These are phyloP conservation scores for Sebastes miniatus DNA, from an alignment of 2,797 vertebrate genomes.

Conservation along the genomic window DNA sequence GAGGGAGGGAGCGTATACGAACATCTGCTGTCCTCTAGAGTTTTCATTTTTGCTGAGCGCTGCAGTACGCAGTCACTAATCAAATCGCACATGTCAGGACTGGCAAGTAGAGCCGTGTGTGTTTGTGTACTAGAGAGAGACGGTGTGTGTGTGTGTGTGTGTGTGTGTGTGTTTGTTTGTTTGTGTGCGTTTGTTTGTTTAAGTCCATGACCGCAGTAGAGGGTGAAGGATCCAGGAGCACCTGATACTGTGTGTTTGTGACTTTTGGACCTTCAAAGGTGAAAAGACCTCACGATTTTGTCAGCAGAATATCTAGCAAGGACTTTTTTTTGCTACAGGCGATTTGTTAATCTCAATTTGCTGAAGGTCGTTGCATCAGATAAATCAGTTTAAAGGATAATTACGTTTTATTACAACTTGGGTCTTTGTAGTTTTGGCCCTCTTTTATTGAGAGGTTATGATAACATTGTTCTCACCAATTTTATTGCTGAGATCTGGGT, in stretches of 20 bases:
- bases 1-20: conserved; percentile 52
- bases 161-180: conserved; percentile 13
- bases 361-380: conserved; percentile 2
- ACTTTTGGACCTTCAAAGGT: conserved; percentile 35
- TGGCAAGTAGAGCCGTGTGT: conserved; percentile 66
- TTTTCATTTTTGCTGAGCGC: conserved; percentile 79
- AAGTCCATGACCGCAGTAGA: conserved; percentile 28
- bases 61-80: conserved; percentile 80
- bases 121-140: conserved; percentile 44
- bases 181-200: conserved; percentile 41
- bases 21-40: conserved; percentile 80
- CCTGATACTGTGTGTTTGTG: not conserved
- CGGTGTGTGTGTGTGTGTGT: conserved; percentile 22
- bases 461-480: not conserved
- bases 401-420: conserved; percentile 1
- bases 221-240: conserved; percentile 30
- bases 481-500: not conserved
- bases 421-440: not conserved
- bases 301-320: not conserved
- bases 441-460: not conserved
- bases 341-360: not conserved
- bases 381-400: conserved; percentile 3
- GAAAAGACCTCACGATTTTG: not conserved
- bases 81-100: conserved; percentile 80
- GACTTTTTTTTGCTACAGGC: not conserved